Evolutionary conservation across 2,888 invertebrate genomes (phyloP).

Genomic region (Busseola fusca): DNA sequence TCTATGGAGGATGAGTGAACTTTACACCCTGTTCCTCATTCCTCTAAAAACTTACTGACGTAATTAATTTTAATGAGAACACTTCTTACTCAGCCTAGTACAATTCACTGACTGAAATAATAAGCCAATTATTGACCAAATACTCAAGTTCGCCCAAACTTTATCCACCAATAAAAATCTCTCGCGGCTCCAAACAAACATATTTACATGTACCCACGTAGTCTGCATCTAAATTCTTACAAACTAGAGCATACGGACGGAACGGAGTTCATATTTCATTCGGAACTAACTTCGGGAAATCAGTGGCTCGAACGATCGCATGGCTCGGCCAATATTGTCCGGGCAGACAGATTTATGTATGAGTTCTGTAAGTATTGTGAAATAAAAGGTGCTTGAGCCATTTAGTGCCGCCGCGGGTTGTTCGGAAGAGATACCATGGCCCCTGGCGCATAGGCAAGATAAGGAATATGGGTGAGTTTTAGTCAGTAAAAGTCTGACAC

Average conservation of each 20-base stretch:
- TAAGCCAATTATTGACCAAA: background rate
- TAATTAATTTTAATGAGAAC: background rate
- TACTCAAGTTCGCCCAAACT: background rate
- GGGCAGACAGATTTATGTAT: conserved; percentile 44
- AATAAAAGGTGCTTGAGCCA: background rate
- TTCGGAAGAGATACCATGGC: too few species aligned
- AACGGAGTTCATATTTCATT: conserved; percentile 57
- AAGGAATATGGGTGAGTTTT: too few species aligned
- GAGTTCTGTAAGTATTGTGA: conserved; percentile 5
- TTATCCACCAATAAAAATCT: conserved; percentile 8
- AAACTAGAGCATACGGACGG: conserved; percentile 44
- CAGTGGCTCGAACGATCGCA: conserved; percentile 55
- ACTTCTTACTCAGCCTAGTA: background rate
- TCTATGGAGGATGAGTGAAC: too few species aligned
- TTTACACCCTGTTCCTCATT: too few species aligned
- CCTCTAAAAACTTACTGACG: background rate
- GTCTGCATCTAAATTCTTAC: conserved; percentile 28
- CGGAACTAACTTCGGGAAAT: conserved; percentile 54
- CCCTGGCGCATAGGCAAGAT: too few species aligned
- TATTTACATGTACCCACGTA: conserved; percentile 6
- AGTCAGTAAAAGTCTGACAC: too few species aligned
- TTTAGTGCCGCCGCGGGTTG: too few species aligned
- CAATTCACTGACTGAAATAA: background rate
- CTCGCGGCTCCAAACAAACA: conserved; percentile 26
- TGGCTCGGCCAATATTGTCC: conserved; percentile 55